These are phyloP conservation scores for Eugnorisma glareosa DNA, from an alignment of 2,888 invertebrate species.

Conservation along the genomic window DNA sequence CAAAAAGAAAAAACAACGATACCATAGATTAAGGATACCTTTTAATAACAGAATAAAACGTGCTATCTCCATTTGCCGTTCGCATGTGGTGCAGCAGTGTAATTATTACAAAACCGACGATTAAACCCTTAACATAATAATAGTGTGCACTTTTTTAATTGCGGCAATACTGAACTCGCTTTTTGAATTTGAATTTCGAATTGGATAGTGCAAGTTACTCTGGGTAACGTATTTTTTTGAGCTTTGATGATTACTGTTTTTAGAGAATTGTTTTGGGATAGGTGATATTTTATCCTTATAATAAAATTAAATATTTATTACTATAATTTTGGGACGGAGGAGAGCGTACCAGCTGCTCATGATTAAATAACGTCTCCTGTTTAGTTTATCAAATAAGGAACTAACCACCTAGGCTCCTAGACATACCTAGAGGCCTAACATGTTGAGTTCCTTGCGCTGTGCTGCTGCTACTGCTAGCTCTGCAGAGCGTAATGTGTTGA, in stretches of 20 bases:
- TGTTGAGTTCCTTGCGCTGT: not conserved
- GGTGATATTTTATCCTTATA: not conserved
- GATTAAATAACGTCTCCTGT: not conserved
- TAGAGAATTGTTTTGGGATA: slow-evolving; percentile 20
- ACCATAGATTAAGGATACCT: slow-evolving; percentile 35
- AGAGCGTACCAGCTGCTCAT: slow-evolving; percentile 34
- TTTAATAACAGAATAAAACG: slow-evolving; percentile 64
- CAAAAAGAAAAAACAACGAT: slow-evolving; percentile 23
- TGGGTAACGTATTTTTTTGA: slow-evolving; percentile 21
- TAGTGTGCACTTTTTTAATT: slow-evolving; percentile 83
- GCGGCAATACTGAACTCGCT: slow-evolving; percentile 67
- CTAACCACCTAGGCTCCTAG: not conserved
- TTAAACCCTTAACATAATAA: slow-evolving; percentile 80
- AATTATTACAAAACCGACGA: slow-evolving; percentile 77
- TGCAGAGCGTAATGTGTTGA: not conserved
- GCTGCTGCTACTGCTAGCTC: not conserved
- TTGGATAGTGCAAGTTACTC: slow-evolving; percentile 49
- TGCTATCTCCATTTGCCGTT: slow-evolving; percentile 72
- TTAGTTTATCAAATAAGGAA: not conserved
- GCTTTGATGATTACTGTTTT: slow-evolving; percentile 51
- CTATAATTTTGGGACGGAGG: not conserved
- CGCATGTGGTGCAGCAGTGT: slow-evolving; percentile 66
- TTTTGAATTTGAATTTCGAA: slow-evolving; percentile 68
- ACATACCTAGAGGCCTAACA: not conserved
- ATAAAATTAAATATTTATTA: slow-evolving; percentile 5